Base-by-base conservation (phyloP, 2,113 vertebrate species). In the Istiophorus platypterus region DNA sequence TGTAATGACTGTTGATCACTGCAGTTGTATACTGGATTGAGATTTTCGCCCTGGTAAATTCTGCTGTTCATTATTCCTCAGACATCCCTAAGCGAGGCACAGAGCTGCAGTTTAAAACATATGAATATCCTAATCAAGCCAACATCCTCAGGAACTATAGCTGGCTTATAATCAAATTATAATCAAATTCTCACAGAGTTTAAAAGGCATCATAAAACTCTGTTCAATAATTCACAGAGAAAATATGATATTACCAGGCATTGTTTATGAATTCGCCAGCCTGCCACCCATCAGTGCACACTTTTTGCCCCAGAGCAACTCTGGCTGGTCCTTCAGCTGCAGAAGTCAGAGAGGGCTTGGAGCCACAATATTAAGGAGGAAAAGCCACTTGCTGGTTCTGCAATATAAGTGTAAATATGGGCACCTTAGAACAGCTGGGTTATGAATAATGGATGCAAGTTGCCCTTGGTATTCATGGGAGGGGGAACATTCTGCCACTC, bases 321-420 rank as follows among this genome's bases (percentile, higher is more conserved):
- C 58, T 72, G 69, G 64, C 78, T 82, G 82, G 85, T 90, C 88
- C 86, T 85, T 85, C 85, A 85, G 84, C 76, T 63, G 82, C 83
- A 91, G 76, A 88, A 88, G 89, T 87, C 56, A 17, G 73, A 70
- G 87, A 90, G 73, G 78, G 70, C 80, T 81, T 80, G 87, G 89
- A 85, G 78, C 68, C 85, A 39, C 79, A 78, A 91, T 93, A 94
- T 94, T 92, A 94, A 91, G 93, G 91, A 92, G 82, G 84, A 81
- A 76, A 84, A 90, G 88, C 85, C 90, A 88, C 90, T 93, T 54
- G 81, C 91, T 90, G 92, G 76, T 84, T 91, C 84, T 92, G 82
- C 93, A 95, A 94, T 94, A 92, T 92, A 94, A 94, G 92, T 94
- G 93, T 94, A 93, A 95, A 94, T 95, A 90, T 86, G 82, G 76